Conservation (phyloP, 2,113 vertebrate species). For the Pterophyllum scalare region DNA sequence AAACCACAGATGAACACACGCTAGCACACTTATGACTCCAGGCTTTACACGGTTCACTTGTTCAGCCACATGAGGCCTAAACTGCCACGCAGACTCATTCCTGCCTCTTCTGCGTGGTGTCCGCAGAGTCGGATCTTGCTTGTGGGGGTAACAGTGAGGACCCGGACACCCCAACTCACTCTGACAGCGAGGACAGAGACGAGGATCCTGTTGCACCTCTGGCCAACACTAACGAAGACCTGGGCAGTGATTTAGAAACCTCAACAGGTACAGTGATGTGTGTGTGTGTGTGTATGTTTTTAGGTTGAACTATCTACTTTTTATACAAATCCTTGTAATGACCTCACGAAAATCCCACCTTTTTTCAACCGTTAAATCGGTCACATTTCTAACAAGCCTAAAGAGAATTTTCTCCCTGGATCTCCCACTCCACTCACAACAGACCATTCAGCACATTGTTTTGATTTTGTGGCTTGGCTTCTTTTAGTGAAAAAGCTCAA, state of each 20-base stretch:
- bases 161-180: conserved; percentile 67
- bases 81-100: not conserved
- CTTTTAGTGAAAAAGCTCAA: accelerated
- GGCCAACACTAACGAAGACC: conserved; percentile 76
- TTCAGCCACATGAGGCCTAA: conserved; percentile 26
- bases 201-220: conserved; percentile 70
- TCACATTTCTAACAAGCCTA: not conserved
- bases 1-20: not conserved
- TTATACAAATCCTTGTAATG: not conserved
- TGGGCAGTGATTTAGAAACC: conserved; percentile 74
- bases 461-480: not conserved
- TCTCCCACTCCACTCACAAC: too few relatives aligned
- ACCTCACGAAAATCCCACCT: too few relatives aligned
- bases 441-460: not conserved
- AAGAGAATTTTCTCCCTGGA: not conserved
- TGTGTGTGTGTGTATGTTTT: not conserved
- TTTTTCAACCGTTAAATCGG: too few relatives aligned
- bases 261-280: conserved; percentile 66
- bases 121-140: conserved; percentile 72
- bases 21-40: conserved; percentile 26
- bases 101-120: not conserved
- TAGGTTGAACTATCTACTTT: not conserved
- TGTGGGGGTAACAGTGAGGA: conserved; percentile 73
- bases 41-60: conserved; percentile 19
- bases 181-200: conserved; percentile 76